Conservation (phyloP, 2,113 vertebrate species). For the Clarias magur region DNA sequence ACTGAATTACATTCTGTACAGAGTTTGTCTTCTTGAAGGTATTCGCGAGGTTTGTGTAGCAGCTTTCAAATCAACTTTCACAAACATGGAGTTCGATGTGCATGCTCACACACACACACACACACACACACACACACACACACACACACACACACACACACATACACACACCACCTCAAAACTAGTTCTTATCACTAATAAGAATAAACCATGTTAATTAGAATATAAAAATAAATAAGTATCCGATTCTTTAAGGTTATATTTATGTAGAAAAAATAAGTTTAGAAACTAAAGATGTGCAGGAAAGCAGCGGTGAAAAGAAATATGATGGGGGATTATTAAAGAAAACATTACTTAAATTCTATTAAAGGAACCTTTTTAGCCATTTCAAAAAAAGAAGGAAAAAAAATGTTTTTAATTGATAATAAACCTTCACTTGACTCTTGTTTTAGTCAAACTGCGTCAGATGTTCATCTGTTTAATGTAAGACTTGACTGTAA, state of each 20-base stretch:
- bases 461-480: not conserved
- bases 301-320: not conserved
- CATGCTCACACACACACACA: not conserved
- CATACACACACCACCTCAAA: not conserved
- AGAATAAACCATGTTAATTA: conserved; percentile 2
- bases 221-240: conserved; percentile 51
- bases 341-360: not conserved
- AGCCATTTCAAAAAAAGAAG: not conserved
- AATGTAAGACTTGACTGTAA: not conserved
- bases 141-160: not conserved
- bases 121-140: conserved; percentile 31
- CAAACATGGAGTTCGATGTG: not conserved
- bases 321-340: not conserved
- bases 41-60: not conserved
- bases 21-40: not conserved
- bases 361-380: not conserved
- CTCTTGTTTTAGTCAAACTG: not conserved
- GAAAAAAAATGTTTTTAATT: not conserved
- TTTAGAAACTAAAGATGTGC: not conserved
- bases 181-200: not conserved
- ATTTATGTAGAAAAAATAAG: conserved; percentile 38
- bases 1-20: not conserved
- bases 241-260: not conserved
- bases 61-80: not conserved
- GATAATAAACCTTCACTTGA: not conserved